phyloP scores from a whole-genome alignment of 2,797 vertebrate species.

The Periophthalmus magnuspinnatus region DNA sequence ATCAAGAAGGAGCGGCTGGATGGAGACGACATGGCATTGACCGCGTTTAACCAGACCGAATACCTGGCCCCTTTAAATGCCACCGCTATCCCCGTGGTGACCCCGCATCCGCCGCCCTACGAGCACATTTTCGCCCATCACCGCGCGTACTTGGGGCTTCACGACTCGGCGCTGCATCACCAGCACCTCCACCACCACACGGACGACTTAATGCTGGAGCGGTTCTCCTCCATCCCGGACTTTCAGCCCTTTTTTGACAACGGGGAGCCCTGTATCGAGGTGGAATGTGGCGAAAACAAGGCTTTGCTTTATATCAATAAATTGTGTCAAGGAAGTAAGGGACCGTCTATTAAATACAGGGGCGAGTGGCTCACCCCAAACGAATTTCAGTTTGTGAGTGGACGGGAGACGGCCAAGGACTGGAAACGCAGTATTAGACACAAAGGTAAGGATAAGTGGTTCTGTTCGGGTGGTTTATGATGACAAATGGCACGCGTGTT shows the following conservation, averaged over 20 bases:
- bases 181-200: slow-evolving; percentile 85
- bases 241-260: slow-evolving; percentile 96
- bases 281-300: slow-evolving; percentile 97
- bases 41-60: slow-evolving; percentile 89
- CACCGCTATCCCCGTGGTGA: slow-evolving; percentile 86
- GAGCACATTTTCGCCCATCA: slow-evolving; percentile 88
- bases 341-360: slow-evolving; percentile 96
- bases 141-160: slow-evolving; percentile 88
- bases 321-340: slow-evolving; percentile 97
- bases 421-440: slow-evolving; percentile 98
- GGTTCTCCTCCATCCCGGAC: slow-evolving; percentile 90
- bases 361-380: slow-evolving; percentile 98
- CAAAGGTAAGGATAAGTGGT: slow-evolving; percentile 84
- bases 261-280: slow-evolving; percentile 97
- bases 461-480: slow-evolving; percentile 7
- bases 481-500: slow-evolving; percentile 3
- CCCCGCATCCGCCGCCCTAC: slow-evolving; percentile 89
- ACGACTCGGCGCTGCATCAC: slow-evolving; percentile 81
- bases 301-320: slow-evolving; percentile 96
- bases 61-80: slow-evolving; percentile 91
- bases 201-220: slow-evolving; percentile 90
- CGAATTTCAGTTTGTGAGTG: slow-evolving; percentile 99
- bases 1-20: slow-evolving; percentile 95
- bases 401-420: slow-evolving; percentile 96
- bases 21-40: slow-evolving; percentile 91